Evolutionary conservation across 2,888 invertebrate genomes (phyloP), one percentile per base, ranked within the genome.

Genomic region (Crematogaster levior): DNA sequence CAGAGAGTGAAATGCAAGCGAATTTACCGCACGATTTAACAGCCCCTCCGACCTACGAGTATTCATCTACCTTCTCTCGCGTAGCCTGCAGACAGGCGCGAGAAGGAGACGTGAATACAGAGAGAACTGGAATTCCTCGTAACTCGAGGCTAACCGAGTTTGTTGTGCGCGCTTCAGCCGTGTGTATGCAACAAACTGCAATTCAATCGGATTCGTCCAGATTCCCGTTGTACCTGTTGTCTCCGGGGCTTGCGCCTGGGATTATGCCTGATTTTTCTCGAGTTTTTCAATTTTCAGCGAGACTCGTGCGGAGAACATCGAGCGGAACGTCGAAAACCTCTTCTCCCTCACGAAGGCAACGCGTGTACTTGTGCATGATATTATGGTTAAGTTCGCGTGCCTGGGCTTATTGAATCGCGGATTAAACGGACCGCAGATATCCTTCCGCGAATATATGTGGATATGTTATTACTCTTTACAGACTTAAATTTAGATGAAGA

Each of bases 1-100:
- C 84, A 82, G 85, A 90, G 90, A 92, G 90, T 89, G 91, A 91
- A 93, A 92, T 91, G 92, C 92, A 91, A 92, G 93, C 91, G 92
- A 93, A 93, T 93, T 93, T 93, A 92, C 91, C 92, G 90, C 91
- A 89, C 92, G 92, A 93, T 93, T 93, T 93, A 93, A 93, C 92
- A 91, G 90, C 90, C 87, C 88, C 89, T 85, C 84, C 90, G 88
- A 91, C 89, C 89, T 86, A 81, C 77, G 84, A 86, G 86, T 88
- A 91, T 91, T 90, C 91, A 88, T 89, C 85, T 87, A 86, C 88
- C 87, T 89, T 82, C 84, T 75, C 84, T 75, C 84, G 66, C 85
- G 83, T 87, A 86, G 81, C 79, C 85, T 83, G 83, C 77, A 66
- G 66, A 81, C 83, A 74, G 77, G 61, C 56, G 58, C 46, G 34